Percentiles rank a stretch among this genome's conserved stretches.
These are phyloP conservation scores for Girardinichthys multiradiatus DNA, from an alignment of 2,113 vertebrate species.

Conservation along the genomic window DNA sequence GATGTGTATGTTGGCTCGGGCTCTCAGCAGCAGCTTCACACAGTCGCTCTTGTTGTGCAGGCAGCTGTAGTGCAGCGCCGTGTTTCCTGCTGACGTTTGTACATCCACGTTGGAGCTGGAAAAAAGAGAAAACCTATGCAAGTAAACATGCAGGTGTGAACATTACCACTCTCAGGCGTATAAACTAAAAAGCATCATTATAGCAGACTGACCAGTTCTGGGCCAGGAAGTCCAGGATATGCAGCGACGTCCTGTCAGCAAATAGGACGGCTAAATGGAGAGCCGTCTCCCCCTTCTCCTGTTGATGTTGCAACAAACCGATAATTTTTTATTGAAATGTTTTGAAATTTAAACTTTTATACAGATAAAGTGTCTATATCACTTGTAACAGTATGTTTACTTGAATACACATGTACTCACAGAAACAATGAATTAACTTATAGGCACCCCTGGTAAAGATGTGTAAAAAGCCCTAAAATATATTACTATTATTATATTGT, in stretches of 20 bases:
- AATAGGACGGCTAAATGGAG: constrained; percentile 69
- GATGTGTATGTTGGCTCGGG: constrained; percentile 62
- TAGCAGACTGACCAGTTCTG: constrained; percentile 67
- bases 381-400: too few species aligned
- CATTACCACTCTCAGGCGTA: neutral
- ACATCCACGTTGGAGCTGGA: constrained; percentile 57
- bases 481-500: too few species aligned
- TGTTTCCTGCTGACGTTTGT: constrained; percentile 66
- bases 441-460: too few species aligned
- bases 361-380: too few species aligned
- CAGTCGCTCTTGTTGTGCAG: constrained; percentile 74
- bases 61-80: constrained; percentile 70
- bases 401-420: too few species aligned
- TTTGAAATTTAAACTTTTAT: too few species aligned
- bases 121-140: neutral
- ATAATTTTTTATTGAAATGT: neutral
- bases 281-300: constrained; percentile 70
- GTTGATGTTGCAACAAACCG: constrained; percentile 27
- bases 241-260: constrained; percentile 68
- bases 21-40: constrained; percentile 71
- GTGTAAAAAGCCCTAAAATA: too few species aligned
- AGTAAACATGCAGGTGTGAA: neutral
- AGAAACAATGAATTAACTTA: too few species aligned
- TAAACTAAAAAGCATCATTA: neutral
- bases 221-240: constrained; percentile 72